Base-by-base conservation (phyloP, 2,797 vertebrate genomes). In the Chromobotia macracanthus region DNA sequence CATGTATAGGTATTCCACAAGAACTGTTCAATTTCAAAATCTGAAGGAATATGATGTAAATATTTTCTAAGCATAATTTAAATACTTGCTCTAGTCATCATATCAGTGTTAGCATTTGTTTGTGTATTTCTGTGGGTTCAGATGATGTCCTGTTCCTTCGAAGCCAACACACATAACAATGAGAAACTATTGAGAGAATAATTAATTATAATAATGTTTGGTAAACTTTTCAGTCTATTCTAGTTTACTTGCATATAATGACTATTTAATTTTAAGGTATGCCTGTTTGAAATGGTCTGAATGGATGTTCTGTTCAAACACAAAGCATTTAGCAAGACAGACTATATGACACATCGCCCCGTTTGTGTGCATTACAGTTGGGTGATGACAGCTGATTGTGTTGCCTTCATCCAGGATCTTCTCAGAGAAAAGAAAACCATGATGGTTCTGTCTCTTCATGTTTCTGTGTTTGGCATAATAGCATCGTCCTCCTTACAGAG, bases 191-290 rank as follows among this genome's bases (percentile, higher is more conserved):
- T 69, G 66, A 77, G 44, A 50, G 75, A 87, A 90, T 87, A 90
- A 89, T 81, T 83, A 86, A 91, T 83, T 80, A 88, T 71, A 88
- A 84, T 75, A 55, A 90, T 87, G 90, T 92, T 91, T 92, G 92
- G 91, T 92, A 92, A 89, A 85, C 90, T 90, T 89, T 87, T 89
- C 89, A 75, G 87, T 89, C 92, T 92, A 93, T 87, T 88, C 92
- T 94, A 93, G 89, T 93, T 91, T 91, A 87, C 91, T 94, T 94
- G 93, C 93, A 94, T 94, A 93, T 92, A 85, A 88, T 92, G 89
- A 91, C 89, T 90, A 91, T 90, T 92, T 86, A 88, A 91, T 87
- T 90, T 93, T 93, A 93, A 93, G 92, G 92, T 93, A 92, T 83
- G 89, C 89, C 89, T 89, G 91, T 90, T 91, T 88, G 55, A 89